A percentile compares a stretch with the other conserved stretches of the same genome.
Evolutionary conservation across 2,113 vertebrate genomes (phyloP).

Genomic region (Centropus bengalensis): DNA sequence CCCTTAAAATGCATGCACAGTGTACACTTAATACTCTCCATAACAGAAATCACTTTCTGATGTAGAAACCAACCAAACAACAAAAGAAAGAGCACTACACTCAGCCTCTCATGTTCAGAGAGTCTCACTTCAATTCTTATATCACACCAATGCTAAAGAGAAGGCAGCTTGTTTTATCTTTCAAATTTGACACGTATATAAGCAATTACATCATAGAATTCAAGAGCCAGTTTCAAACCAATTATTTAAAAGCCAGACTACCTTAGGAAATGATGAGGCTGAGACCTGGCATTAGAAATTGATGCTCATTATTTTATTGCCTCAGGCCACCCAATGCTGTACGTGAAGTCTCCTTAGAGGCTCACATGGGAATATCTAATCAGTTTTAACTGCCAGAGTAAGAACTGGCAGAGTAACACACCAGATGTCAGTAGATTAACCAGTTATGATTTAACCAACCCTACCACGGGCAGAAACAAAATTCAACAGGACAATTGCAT

Average conservation of each 20-base stretch:
- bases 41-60: background rate
- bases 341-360: background rate
- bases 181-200: background rate
- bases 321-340: background rate
- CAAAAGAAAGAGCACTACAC: background rate
- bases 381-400: background rate
- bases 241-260: background rate
- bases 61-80: background rate
- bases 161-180: background rate
- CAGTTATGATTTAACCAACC: background rate
- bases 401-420: background rate
- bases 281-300: background rate
- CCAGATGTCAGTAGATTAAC: background rate
- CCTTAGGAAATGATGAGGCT: background rate
- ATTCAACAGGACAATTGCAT: background rate
- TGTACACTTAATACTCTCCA: background rate
- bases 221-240: background rate
- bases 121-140: background rate
- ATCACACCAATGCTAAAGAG: background rate
- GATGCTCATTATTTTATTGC: constrained; percentile 7
- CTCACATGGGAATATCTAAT: background rate
- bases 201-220: background rate
- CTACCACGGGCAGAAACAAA: background rate
- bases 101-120: background rate
- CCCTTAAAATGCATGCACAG: background rate